phyloP scores from a whole-genome alignment of 2,797 vertebrate genomes.

The Coluber constrictor region DNA sequence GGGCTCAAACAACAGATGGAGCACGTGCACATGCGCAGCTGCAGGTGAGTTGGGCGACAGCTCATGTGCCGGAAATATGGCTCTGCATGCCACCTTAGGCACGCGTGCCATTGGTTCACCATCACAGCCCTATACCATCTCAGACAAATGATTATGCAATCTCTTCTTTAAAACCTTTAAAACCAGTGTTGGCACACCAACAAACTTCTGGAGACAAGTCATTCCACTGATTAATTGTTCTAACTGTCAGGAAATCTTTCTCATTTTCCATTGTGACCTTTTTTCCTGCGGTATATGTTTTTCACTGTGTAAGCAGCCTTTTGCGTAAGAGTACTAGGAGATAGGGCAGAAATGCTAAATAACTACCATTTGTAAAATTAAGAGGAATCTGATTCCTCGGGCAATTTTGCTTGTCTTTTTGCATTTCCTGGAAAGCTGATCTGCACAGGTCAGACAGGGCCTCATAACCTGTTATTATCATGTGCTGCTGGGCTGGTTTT shows the following conservation, averaged over 20 bases:
- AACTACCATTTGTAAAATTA: neutral
- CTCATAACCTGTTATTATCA: neutral
- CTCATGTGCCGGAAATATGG: no score
- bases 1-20: no score
- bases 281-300: neutral
- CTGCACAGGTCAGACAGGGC: neutral
- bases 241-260: neutral
- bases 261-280: neutral
- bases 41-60: no score
- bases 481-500: neutral
- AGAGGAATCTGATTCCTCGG: neutral
- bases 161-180: no score
- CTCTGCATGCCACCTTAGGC: no score
- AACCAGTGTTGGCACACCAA: no score
- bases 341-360: neutral
- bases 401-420: neutral
- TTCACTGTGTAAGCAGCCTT: neutral
- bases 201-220: no score
- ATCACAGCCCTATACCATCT: no score
- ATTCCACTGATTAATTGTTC: neutral
- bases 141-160: no score
- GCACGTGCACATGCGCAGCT: accelerated
- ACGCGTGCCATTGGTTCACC: no score
- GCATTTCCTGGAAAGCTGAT: neutral
- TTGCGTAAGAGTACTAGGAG: neutral